Conservation (phyloP, 2,888 invertebrate species). For the Ormyrus thymus region DNA sequence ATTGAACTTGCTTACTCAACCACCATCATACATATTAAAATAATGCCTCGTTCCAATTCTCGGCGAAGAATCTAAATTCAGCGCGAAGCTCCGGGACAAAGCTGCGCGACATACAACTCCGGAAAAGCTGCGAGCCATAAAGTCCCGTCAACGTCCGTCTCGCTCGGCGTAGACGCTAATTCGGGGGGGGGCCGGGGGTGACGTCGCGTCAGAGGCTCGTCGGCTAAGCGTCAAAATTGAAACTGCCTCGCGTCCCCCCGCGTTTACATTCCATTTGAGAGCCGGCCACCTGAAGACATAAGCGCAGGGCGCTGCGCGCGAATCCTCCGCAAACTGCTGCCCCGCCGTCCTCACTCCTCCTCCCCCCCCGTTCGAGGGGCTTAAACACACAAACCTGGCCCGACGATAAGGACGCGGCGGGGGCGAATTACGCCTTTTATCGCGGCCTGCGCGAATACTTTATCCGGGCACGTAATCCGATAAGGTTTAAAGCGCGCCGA, state of each 20-base stretch:
- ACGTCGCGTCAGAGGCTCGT: background rate
- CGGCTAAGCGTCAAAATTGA: conserved; percentile 17
- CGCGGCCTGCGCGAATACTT: conserved; percentile 24
- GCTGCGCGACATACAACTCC: too few species aligned
- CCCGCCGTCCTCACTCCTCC: too few species aligned
- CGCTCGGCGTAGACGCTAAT: conserved; percentile 4
- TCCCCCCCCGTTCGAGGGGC: background rate
- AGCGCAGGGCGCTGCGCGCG: background rate
- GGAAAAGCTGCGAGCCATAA: too few species aligned
- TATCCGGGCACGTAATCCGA: conserved; percentile 40
- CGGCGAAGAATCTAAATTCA: too few species aligned
- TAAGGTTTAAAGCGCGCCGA: conserved; percentile 31
- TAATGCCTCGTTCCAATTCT: too few species aligned
- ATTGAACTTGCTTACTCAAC: too few species aligned
- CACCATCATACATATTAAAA: too few species aligned
- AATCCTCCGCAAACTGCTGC: too few species aligned
- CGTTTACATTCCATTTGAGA: conserved; percentile 32
- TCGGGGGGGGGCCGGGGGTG: background rate
- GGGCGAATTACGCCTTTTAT: conserved; percentile 35
- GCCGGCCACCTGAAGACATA: background rate
- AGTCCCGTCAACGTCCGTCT: background rate
- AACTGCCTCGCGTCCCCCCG: background rate
- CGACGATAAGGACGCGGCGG: conserved; percentile 30
- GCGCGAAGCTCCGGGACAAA: too few species aligned
- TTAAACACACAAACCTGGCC: background rate